Percentiles rank a stretch among this genome's conserved stretches.
These are phyloP conservation scores for Tachystola acroxantha DNA, from an alignment of 2,888 invertebrate genomes.

Conservation along the genomic window DNA sequence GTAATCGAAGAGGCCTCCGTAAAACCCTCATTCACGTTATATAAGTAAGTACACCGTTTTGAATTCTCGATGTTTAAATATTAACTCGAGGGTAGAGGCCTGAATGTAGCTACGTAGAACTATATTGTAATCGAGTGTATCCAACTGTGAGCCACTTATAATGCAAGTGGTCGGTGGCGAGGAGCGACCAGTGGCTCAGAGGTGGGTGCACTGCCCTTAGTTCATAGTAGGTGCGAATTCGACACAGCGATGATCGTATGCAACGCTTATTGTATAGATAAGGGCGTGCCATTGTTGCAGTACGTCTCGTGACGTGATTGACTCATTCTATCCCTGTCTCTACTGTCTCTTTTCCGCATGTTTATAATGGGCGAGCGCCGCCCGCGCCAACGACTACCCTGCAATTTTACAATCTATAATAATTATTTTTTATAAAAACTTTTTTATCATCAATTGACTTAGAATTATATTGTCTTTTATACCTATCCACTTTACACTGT, in stretches of 20 bases:
- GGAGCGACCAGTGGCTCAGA: too few species aligned
- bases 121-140: too few species aligned
- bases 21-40: conserved; percentile 2
- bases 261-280: conserved; percentile 78
- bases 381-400: too few species aligned
- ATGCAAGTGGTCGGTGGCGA: too few species aligned
- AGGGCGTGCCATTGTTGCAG: conserved; percentile 74
- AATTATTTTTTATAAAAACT: too few species aligned
- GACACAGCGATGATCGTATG: conserved; percentile 66
- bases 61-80: background rate
- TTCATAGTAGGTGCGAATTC: conserved; percentile 47
- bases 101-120: conserved; percentile 34
- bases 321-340: conserved; percentile 39
- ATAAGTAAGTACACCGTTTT: too few species aligned
- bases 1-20: conserved; percentile 44
- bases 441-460: too few species aligned
- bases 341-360: background rate
- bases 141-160: too few species aligned
- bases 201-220: conserved; percentile 34
- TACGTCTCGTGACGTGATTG: conserved; percentile 76
- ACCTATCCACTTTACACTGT: too few species aligned
- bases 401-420: too few species aligned
- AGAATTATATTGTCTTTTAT: too few species aligned
- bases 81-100: background rate
- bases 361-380: too few species aligned